Evolutionary conservation across 2,797 vertebrate species (phyloP).

Genomic region (Lacerta bilineata): DNA sequence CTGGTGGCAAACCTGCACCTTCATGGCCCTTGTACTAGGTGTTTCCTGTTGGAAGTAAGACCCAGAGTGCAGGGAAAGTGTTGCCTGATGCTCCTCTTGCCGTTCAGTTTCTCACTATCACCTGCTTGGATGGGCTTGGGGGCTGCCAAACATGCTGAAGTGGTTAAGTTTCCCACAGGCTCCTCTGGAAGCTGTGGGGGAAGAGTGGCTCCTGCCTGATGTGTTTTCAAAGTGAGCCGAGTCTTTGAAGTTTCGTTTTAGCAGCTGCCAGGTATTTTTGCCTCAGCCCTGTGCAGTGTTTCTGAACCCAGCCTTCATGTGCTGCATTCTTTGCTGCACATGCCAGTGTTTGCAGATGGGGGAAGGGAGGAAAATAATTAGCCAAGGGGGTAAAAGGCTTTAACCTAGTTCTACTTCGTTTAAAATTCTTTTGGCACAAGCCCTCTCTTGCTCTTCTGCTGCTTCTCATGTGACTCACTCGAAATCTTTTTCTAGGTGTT

Average conservation of each 20-base stretch:
- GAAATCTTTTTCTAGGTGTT: not conserved
- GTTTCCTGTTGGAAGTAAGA: conserved; percentile 19
- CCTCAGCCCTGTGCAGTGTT: conserved; percentile 82
- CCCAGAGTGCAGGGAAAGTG: conserved; percentile 1
- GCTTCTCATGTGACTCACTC: conserved; percentile 49
- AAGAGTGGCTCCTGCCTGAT: conserved; percentile 84
- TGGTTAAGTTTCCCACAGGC: conserved; percentile 86
- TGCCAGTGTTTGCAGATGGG: conserved; percentile 45
- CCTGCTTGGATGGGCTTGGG: conserved; percentile 63
- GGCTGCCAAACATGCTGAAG: conserved; percentile 91
- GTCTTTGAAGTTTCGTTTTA: conserved; percentile 92
- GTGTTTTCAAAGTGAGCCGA: conserved; percentile 88
- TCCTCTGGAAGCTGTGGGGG: conserved; percentile 88
- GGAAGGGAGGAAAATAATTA: conserved; percentile 53
- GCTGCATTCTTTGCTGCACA: conserved; percentile 58
- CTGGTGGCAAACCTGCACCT: not conserved
- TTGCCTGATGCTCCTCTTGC: conserved; percentile 35
- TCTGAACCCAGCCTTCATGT: conserved; percentile 57
- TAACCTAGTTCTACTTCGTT: conserved; percentile 39
- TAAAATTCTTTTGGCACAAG: conserved; percentile 43
- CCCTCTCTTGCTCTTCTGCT: not conserved
- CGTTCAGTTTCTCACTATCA: conserved; percentile 53
- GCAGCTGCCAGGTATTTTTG: conserved; percentile 91
- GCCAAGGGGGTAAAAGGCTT: conserved; percentile 24
- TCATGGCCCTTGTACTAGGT: not conserved